phyloP scores from a whole-genome alignment of 1,140 invertebrate genomes.

The Panagrolaimus sp. region DNA sequence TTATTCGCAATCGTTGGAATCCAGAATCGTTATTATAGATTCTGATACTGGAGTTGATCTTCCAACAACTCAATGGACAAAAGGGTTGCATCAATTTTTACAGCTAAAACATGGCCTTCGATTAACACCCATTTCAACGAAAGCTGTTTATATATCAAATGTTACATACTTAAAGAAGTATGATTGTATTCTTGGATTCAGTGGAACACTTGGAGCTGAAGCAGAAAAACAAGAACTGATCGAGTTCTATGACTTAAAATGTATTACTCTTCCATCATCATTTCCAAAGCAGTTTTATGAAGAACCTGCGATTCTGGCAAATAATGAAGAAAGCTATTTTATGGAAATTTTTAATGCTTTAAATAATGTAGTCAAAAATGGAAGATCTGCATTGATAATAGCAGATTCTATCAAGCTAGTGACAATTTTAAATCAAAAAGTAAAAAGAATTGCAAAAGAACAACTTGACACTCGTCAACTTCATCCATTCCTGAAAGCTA shows the following conservation, averaged over 20 bases:
- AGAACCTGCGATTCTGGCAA: too few relatives aligned
- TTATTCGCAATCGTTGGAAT: neutral
- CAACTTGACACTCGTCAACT: neutral
- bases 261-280: neutral
- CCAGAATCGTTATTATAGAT: neutral
- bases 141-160: neutral
- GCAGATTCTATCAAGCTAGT: neutral
- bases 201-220: neutral
- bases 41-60: neutral
- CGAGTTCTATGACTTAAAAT: neutral
- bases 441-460: neutral
- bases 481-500: neutral
- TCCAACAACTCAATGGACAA: neutral
- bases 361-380: neutral
- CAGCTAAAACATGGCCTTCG: neutral
- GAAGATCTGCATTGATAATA: neutral
- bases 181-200: conserved; percentile 13
- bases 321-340: conserved; percentile 19
- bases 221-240: neutral
- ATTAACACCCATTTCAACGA: neutral
- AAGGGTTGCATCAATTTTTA: conserved; percentile 3
- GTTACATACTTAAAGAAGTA: neutral
- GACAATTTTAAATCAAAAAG: neutral
- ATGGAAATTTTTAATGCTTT: conserved; percentile 39
- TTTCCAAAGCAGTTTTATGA: too few relatives aligned